A percentile compares a stretch with the other conserved stretches of the same genome.
Evolutionary conservation across 2,113 vertebrate species (phyloP).

Genomic region (Cochlearius cochlearius): DNA sequence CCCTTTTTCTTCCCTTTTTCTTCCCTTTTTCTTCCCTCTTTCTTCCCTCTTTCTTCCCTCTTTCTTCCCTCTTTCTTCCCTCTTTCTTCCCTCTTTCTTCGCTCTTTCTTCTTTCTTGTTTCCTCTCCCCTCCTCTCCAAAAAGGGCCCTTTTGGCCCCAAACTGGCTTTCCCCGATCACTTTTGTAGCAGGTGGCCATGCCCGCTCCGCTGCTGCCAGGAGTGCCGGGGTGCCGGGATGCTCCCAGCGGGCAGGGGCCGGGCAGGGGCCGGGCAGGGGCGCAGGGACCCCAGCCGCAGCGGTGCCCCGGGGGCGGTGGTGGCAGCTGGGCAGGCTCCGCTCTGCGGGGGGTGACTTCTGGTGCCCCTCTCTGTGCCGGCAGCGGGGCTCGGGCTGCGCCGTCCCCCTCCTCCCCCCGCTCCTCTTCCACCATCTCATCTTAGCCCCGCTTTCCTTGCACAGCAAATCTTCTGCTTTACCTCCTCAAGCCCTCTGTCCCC

Average conservation of each 20-base stretch:
- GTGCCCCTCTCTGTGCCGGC: neutral
- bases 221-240: neutral
- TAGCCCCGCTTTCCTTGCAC: neutral
- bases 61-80: too few species aligned
- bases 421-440: neutral
- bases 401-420: neutral
- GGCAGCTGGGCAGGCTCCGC: rapidly evolving
- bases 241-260: neutral
- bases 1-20: neutral
- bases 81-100: too few species aligned
- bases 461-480: neutral
- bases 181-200: neutral
- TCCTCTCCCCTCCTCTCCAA: neutral
- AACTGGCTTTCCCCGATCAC: neutral
- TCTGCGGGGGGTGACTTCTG: neutral
- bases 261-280: neutral
- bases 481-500: neutral
- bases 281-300: neutral
- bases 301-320: neutral
- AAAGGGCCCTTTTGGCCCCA: neutral
- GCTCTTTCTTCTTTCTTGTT: neutral
- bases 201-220: neutral
- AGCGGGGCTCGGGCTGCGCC: neutral
- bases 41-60: too few species aligned
- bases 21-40: too few species aligned